phyloP scores from a whole-genome alignment of 2,888 invertebrate genomes.

The Atrina japonica region DNA sequence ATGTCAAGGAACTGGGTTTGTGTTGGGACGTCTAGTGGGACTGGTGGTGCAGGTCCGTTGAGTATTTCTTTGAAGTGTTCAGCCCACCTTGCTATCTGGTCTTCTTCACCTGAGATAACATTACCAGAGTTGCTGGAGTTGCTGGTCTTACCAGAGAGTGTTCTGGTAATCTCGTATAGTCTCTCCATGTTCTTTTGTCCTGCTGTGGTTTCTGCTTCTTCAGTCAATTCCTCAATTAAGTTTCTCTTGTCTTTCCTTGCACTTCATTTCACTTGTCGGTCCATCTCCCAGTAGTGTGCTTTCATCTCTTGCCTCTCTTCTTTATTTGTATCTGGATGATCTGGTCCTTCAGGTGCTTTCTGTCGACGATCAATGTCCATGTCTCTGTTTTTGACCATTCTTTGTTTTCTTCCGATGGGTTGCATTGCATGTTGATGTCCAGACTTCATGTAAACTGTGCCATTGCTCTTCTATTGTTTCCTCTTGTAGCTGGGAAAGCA shows the following conservation, averaged over 20 bases:
- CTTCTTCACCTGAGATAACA: slow-evolving; percentile 4
- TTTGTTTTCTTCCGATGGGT: neutral
- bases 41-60: slow-evolving; percentile 13
- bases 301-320: slow-evolving; percentile 17
- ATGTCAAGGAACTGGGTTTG: neutral
- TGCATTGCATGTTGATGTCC: neutral
- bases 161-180: slow-evolving; percentile 17
- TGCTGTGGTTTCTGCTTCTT: slow-evolving; percentile 22
- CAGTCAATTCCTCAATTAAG: too few relatives aligned
- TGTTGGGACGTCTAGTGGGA: slow-evolving; percentile 13
- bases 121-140: too few relatives aligned
- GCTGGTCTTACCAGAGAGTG: neutral
- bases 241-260: too few relatives aligned
- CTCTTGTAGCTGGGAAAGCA: neutral
- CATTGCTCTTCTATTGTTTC: slow-evolving; percentile 23
- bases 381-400: neutral
- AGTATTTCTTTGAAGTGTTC: too few relatives aligned
- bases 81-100: too few relatives aligned
- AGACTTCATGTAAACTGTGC: neutral
- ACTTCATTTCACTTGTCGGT: neutral
- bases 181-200: neutral
- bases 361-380: neutral
- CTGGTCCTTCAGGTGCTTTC: slow-evolving; percentile 7
- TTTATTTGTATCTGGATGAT: slow-evolving; percentile 25
- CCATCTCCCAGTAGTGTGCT: slow-evolving; percentile 20